phyloP scores from a whole-genome alignment of 1,140 invertebrate genomes.

The Drepana arcuata region DNA sequence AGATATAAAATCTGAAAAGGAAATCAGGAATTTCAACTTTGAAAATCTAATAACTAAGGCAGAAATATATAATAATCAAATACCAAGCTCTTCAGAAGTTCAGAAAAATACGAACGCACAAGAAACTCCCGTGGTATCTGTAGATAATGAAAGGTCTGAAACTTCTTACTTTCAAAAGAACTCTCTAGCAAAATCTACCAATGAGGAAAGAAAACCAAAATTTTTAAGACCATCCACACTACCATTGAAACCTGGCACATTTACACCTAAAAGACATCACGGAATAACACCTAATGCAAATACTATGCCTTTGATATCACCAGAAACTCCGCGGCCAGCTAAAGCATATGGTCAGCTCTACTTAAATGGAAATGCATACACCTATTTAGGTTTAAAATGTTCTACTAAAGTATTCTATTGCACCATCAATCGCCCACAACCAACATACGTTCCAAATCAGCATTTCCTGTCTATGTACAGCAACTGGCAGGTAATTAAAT shows the following conservation, averaged over 20 bases:
- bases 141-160: conserved; percentile 59
- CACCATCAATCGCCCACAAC: conserved; percentile 92
- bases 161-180: conserved; percentile 66
- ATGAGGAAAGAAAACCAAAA: conserved; percentile 72
- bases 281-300: conserved; percentile 84
- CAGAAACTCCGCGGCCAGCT: conserved; percentile 89
- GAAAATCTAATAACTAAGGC: conserved; percentile 71
- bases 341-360: conserved; percentile 91
- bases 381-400: conserved; percentile 91
- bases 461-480: conserved; percentile 97
- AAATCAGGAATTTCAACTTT: conserved; percentile 72
- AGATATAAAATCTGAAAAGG: conserved; percentile 43
- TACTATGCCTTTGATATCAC: conserved; percentile 85
- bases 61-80: conserved; percentile 69
- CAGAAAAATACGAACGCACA: conserved; percentile 46
- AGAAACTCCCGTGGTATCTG: conserved; percentile 22
- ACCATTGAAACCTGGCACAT: conserved; percentile 86
- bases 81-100: conserved; percentile 49
- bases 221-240: conserved; percentile 85
- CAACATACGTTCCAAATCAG: conserved; percentile 94
- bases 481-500: conserved; percentile 85
- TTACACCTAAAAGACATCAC: conserved; percentile 83
- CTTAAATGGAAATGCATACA: conserved; percentile 93
- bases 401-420: conserved; percentile 94
- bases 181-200: conserved; percentile 21